Evolutionary conservation across 1,140 invertebrate species (phyloP).

Genomic region (Parasteatoda tepidariorum): DNA sequence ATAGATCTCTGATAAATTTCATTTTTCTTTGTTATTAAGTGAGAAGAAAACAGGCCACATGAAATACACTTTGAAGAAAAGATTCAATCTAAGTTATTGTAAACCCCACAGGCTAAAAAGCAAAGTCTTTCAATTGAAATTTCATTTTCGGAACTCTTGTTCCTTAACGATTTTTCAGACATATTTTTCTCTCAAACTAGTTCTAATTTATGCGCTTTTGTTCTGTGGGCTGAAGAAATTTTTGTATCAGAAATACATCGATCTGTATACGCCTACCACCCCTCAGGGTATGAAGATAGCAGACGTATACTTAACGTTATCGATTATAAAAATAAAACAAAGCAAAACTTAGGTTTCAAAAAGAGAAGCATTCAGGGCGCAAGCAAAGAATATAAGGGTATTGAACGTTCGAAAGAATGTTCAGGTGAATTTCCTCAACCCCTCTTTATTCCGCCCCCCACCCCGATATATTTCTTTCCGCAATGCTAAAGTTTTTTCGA

Average conservation of each 20-base stretch:
- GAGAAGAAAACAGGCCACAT: background rate
- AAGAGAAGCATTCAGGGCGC: slow-evolving; percentile 24
- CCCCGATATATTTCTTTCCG: background rate
- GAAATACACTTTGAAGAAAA: background rate
- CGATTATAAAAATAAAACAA: slow-evolving; percentile 45
- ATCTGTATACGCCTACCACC: too few relatives aligned
- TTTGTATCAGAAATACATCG: slow-evolving; percentile 42
- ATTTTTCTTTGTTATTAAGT: background rate
- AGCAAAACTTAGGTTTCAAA: slow-evolving; percentile 5
- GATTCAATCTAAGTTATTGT: slow-evolving; percentile 36
- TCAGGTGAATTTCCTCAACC: background rate
- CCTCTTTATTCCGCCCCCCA: background rate
- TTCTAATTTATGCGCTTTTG: slow-evolving; percentile 42
- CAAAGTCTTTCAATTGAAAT: slow-evolving; percentile 33
- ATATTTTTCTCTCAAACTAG: background rate
- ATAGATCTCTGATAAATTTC: background rate
- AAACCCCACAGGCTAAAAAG: slow-evolving; percentile 21
- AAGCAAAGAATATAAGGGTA: background rate
- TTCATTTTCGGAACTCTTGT: slow-evolving; percentile 22
- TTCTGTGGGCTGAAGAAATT: slow-evolving; percentile 11
- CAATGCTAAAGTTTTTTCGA: background rate
- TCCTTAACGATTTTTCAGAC: slow-evolving; percentile 34
- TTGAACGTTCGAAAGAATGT: background rate
- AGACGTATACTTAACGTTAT: slow-evolving; percentile 46
- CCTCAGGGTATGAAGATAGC: slow-evolving; percentile 37